Evolutionary conservation across 2,797 vertebrate species (phyloP), one percentile per base, ranked within the genome.

Genomic region (Knipowitschia caucasica): DNA sequence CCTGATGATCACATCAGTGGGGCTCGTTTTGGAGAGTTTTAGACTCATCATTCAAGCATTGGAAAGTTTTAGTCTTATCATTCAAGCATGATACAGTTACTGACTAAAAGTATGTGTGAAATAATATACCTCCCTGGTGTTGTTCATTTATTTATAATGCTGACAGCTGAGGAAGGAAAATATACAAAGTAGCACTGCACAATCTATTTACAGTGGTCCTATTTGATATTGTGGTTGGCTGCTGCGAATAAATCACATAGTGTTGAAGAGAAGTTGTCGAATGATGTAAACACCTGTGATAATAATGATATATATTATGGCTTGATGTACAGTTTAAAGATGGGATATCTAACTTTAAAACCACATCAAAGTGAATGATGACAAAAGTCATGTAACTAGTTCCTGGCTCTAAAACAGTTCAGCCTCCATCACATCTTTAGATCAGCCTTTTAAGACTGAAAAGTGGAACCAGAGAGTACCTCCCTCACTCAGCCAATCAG

Each of bases 191-290:
- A 31, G 70, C 69, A 27, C 54, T 51, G 29, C 56, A 49, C 35
- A 0, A n/a, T 68, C 79, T 85, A 82, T 86, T 82, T 80, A 51
- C 69, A 70, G 77, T 66, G 43, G 53, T 69, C 62, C 40, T 64
- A 24, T 67, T 67, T 82, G 73, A 81, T 86, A 75, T 72, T 75
- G 71, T 64, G 73, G 67, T 65, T 17, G 54, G 58, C 58, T 3
- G 40, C 80, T 70, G 57, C 50, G 62, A 69, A 82, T 84, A 71
- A 77, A 73, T 77, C 12, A 60, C 74, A 85, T 68, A 63, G 55
- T 77, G 77, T 75, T 64, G 43, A 45, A 69, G 73, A 65, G 64
- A 73, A 57, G 54, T 53, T 73, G 62, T 56, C 45, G 49, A 69
- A 59, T 82, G 79, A 81, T 67, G 81, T 71, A 71, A 76, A 56